Base-by-base conservation (phyloP, 1,140 invertebrate species). In the Cydia strobilella region DNA sequence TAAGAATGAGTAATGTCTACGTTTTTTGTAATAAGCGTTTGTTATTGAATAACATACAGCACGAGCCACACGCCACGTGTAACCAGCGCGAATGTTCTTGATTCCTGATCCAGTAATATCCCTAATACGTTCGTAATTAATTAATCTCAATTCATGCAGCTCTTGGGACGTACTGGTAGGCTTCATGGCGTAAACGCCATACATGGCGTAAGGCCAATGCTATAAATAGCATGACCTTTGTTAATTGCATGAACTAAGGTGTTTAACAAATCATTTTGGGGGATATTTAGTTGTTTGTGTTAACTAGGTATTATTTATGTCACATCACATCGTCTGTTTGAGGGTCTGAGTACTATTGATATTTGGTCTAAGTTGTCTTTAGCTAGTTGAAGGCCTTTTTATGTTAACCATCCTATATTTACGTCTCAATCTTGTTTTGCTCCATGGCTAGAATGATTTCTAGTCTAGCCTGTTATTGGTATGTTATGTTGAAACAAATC, bases 51-150 rank as follows among this genome's bases (percentile, higher is more conserved):
- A 18, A 51, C 7, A 51, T 18, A 6, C 15, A 51, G 48, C 48
- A 51, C 48, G 48, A 51, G 48, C 48, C n/a, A 51, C 48, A n/a
- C n/a, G 48, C 48, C 48, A 51, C 48, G 48, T 51, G 48, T n/a
- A 51, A 18, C 48, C 5, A 23, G 6, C 54, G 20, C n/a, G 9
- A 59, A 20, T 23, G 54, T 59, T 23, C 20, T 2, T 59, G 54
- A 3, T 59, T 23, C 20, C 9, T 59, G 54, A 3, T 54, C 1
- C n/a, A 59, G 54, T 18, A 54, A 51, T 51, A 51, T 59, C 51
- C 6, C 51, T 59, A 59, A 59, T 59, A 59, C 18, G 18, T 10
- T 1, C 0, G 3, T 48, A 48, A 18, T 51, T 45, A 54, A 59
- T 59, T 23, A 59, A 59, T 59, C 54, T 59, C 9, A 59, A 23